Evolutionary conservation across 2,888 invertebrate species (phyloP), one percentile per base, ranked within the genome.

Genomic region (Ellobium chinense): DNA sequence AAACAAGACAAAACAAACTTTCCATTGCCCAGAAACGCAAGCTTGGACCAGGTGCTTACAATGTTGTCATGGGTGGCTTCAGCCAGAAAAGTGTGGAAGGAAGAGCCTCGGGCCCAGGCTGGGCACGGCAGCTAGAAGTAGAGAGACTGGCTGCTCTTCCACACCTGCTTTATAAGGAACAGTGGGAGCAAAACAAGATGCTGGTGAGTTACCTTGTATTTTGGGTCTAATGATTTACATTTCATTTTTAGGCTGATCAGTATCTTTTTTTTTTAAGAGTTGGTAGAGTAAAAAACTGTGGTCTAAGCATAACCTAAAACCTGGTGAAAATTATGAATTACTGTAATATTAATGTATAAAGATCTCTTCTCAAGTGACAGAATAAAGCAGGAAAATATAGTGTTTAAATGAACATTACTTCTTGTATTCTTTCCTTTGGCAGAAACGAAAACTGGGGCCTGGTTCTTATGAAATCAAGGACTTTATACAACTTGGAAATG

Each of bases 391-490:
- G n/a, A n/a, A n/a, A n/a, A n/a, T n/a, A n/a, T n/a, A n/a, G n/a
- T n/a, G n/a, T n/a, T n/a, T n/a, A n/a, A n/a, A n/a, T n/a, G n/a
- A n/a, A n/a, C n/a, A n/a, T n/a, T n/a, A n/a, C n/a, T n/a, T n/a
- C n/a, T n/a, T n/a, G n/a, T n/a, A 46, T 12, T 65, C 4, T 65
- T 29, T 65, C 3, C 29, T 31, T 54, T 82, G 82, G n/a, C 87
- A 92, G 92, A 85, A 89, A 83, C 82, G 85, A 70, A 91, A 92
- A 79, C 86, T 92, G 36, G 92, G 91, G 1, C 92, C 92, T 62
- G 92, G 92, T 21, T 91, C 91, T 3, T 92, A 92, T 83, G 87
- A 92, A 69, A 90, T 91, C 58, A 90, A 92, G 83, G 92, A 92
- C 83, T 91, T 91, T 80, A 81, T 91, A 21, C 85, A 91, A 69